Evolutionary conservation across 1,140 invertebrate genomes (phyloP).

Genomic region (Batillaria attramentaria): DNA sequence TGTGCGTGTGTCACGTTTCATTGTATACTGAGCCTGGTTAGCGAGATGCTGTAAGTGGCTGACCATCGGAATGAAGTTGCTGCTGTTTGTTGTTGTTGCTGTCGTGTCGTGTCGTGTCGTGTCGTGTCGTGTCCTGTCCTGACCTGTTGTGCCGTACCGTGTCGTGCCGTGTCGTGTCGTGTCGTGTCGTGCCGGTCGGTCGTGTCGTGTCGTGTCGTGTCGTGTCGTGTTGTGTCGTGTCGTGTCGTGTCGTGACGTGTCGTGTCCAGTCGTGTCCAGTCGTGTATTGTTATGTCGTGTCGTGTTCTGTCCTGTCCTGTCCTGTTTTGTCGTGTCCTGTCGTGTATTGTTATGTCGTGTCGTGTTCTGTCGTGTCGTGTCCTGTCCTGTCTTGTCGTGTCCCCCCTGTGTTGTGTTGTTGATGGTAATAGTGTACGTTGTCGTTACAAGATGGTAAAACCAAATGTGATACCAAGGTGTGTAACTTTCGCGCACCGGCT

Average conservation of each 20-base stretch:
- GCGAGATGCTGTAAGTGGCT: neutral
- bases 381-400: conserved; percentile 23
- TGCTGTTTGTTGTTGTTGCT: neutral
- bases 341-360: neutral
- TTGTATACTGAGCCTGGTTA: neutral
- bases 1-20: neutral
- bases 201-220: conserved; percentile 22
- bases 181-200: conserved; percentile 14
- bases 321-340: conserved; percentile 32
- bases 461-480: too few relatives aligned
- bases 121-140: conserved; percentile 12
- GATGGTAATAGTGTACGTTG: neutral
- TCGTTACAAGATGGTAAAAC: too few relatives aligned
- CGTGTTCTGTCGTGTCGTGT: conserved; percentile 27
- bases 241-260: conserved; percentile 3
- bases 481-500: too few relatives aligned
- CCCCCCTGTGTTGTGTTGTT: neutral
- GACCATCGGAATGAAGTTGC: too few relatives aligned
- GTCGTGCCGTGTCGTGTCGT: conserved; percentile 10
- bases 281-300: conserved; percentile 22
- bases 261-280: neutral
- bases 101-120: conserved; percentile 19
- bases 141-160: conserved; percentile 7
- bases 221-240: conserved; percentile 25
- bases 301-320: conserved; percentile 27